Base-by-base conservation (phyloP, 2,888 invertebrate genomes). In the Patella ulyssiponensis region DNA sequence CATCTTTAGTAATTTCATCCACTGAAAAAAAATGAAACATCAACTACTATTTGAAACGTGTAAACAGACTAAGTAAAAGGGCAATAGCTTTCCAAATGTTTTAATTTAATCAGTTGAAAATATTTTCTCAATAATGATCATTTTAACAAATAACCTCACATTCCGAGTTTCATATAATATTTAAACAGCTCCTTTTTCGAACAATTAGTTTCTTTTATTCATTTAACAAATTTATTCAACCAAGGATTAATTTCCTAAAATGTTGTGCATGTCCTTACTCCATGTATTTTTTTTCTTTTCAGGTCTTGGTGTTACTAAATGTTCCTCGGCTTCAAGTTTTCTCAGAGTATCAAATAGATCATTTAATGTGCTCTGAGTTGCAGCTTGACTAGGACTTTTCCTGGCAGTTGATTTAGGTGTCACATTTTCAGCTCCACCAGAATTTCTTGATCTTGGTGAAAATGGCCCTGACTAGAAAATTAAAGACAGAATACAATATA, bases 301-400 rank as follows among this genome's bases (percentile, higher is more conserved):
- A 17, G 86, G 80, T 69, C 85, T 83, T 54, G 84, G 84, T 15
- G 86, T 81, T 11, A 83, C 84, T 51, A 91, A 83, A 71, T 87
- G 86, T 73, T 91, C 91, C n/a, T 91, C 90, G 74, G 88, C 90
- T 77, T 91, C 91, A 72, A 91, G 83, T 77, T 89, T 89, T 77
- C 89, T 89, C 76, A 91, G 83, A 2, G 91, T 91, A 76, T 88
- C 89, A 84, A 91, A 86, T 54, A 91, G 82, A 78, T 91, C 91
- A 80, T 90, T 89, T 5, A 91, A 82, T 15, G 89, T 90, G 7
- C 89, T 87, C 74, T 87, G 85, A 20, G 85, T 84, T 14, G 81
- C 80, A 17, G 84, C 80, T 75, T 86, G 82, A 79, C 84, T 86
- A 23, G 80, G 79, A 11, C 78, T 76, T 27, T 79, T 79, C 53